These are phyloP conservation scores for Drosophila glabriapex DNA, from an alignment of 2,888 invertebrate genomes.

Conservation along the genomic window DNA sequence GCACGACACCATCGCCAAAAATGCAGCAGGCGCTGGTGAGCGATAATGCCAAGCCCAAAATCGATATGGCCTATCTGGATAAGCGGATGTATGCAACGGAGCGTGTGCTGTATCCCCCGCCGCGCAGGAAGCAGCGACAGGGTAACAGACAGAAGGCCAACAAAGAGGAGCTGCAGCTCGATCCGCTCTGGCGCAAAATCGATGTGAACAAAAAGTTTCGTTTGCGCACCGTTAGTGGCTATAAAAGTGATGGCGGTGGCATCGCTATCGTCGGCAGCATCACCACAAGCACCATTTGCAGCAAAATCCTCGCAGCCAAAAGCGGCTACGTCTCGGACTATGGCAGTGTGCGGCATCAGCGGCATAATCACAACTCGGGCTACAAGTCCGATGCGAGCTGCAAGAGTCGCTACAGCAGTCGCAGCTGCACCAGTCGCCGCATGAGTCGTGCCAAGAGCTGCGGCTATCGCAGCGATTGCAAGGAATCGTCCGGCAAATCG, in stretches of 20 bases:
- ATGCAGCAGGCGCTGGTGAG: conserved; percentile 85
- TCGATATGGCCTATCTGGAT: conserved; percentile 87
- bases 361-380: conserved; percentile 85
- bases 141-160: conserved; percentile 86
- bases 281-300: conserved; percentile 84
- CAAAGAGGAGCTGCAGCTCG: conserved; percentile 87
- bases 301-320: conserved; percentile 84
- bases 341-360: conserved; percentile 83
- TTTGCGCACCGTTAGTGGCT: conserved; percentile 87
- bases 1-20: conserved; percentile 89
- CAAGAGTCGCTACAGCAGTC: conserved; percentile 87
- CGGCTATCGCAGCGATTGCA: conserved; percentile 83
- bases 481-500: conserved; percentile 78
- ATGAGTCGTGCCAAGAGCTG: conserved; percentile 85
- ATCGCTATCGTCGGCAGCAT: conserved; percentile 70
- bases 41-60: conserved; percentile 79
- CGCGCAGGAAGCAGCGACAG: conserved; percentile 89
- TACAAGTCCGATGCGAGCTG: conserved; percentile 88
- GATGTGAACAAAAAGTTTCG: conserved; percentile 89
- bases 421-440: conserved; percentile 87
- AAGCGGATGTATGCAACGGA: conserved; percentile 90
- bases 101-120: conserved; percentile 91
- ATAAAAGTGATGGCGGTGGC: conserved; percentile 87
- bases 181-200: conserved; percentile 89
- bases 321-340: conserved; percentile 88